Evolutionary conservation across 2,113 vertebrate species (phyloP), one percentile per base, ranked within the genome.

Genomic region (Urocolius indicus): DNA sequence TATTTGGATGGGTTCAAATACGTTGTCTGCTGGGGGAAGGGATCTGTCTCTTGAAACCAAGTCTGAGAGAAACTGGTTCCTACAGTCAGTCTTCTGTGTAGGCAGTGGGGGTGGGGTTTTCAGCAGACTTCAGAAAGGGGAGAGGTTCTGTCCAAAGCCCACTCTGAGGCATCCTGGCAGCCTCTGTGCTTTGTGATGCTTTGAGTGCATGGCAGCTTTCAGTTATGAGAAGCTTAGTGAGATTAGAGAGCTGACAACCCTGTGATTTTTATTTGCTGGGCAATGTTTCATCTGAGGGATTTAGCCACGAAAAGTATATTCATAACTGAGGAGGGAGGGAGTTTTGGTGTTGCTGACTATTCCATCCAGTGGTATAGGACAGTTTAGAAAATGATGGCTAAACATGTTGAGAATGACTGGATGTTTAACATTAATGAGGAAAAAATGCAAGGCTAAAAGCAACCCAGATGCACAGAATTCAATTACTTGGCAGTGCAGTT

Each of bases 391-490:
- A 41, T 43, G 46, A 79, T 48, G 79, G 34, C 43, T 88, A 36
- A 90, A 77, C 67, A 43, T 95, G 80, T 52, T 74, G 72, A 84
- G 43, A 86, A 49, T 72, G n/a, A 55, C 51, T 81, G 45, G 13
- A 34, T 78, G 13, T 77, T 95, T 93, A 87, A 81, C 72, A 36
- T 62, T 80, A 90, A 88, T 92, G 52, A 94, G 65, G 59, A 90
- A 92, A 92, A 95, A 87, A 81, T 75, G 38, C 63, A 75, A 78
- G n/a, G 34, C 76, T 94, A 61, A 92, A 94, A 86, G 59, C 61
- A 55, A 88, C 90, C 79, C 76, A 90, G 52, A 87, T 92, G 83
- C 76, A 89, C 41, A n/a, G 61, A 87, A 95, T 94, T 92, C 87
- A 95, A 88, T 94, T 93, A 90, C 83, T 94, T 78, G 61, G 76